Conservation (phyloP, 2,797 vertebrate species). For the Periparus ater region DNA sequence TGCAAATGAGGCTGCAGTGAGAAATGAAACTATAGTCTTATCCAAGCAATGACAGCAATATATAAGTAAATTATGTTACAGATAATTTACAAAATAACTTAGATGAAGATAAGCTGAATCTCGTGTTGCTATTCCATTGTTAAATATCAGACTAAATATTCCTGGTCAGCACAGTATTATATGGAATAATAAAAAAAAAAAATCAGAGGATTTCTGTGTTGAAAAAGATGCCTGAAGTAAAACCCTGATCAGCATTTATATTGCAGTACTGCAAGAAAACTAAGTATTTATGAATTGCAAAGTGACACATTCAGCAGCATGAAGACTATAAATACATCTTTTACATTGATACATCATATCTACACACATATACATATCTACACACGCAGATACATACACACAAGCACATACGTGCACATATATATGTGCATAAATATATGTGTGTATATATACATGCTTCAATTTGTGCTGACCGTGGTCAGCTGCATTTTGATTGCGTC, state of each 20-base stretch:
- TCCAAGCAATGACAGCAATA: neutral
- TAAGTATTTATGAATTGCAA: constrained; percentile 54
- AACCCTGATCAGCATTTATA: constrained; percentile 32
- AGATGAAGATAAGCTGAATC: constrained; percentile 20
- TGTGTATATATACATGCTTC: constrained; percentile 28
- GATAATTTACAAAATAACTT: constrained; percentile 70
- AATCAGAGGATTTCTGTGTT: neutral
- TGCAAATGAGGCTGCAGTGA: neutral
- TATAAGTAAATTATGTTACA: constrained; percentile 51
- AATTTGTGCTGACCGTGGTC: neutral
- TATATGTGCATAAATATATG: neutral
- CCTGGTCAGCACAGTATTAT: neutral
- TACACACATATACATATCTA: constrained; percentile 65
- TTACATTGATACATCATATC: constrained; percentile 60
- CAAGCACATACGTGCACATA: neutral
- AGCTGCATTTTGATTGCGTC: constrained; percentile 1
- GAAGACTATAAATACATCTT: constrained; percentile 71
- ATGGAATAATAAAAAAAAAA: neutral
- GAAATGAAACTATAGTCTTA: constrained; percentile 20
- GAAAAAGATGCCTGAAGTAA: constrained; percentile 37
- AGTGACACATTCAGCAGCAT: constrained; percentile 70
- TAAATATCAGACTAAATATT: constrained; percentile 40
- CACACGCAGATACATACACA: neutral
- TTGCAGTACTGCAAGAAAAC: constrained; percentile 25
- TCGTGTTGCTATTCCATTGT: constrained; percentile 34